Conservation (phyloP, 2,888 invertebrate genomes). For the Aplocera efformata region DNA sequence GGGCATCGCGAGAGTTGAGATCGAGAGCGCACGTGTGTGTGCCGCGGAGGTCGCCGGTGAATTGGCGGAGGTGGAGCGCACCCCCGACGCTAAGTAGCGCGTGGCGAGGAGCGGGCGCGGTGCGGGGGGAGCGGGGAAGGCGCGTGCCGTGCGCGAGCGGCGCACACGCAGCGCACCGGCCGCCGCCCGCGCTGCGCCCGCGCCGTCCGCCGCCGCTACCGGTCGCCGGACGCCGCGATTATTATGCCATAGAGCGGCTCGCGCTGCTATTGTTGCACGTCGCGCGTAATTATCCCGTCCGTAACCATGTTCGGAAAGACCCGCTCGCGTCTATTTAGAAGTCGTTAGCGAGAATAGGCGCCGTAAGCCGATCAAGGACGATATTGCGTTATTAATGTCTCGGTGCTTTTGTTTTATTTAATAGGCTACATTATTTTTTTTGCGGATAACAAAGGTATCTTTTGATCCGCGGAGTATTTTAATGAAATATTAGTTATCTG, state of each 20-base stretch:
- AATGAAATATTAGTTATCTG: slow-evolving; percentile 14
- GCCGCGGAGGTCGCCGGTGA: slow-evolving; percentile 75
- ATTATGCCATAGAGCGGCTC: slow-evolving; percentile 74
- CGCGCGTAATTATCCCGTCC: slow-evolving; percentile 78
- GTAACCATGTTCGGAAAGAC: slow-evolving; percentile 76
- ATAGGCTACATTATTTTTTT: slow-evolving; percentile 43
- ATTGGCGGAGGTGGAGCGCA: slow-evolving; percentile 81
- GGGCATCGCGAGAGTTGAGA: slow-evolving; percentile 69
- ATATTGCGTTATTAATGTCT: slow-evolving; percentile 63
- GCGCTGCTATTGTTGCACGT: slow-evolving; percentile 78
- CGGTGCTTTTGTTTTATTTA: slow-evolving; percentile 52
- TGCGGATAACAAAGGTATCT: slow-evolving; percentile 29
- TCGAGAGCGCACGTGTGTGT: slow-evolving; percentile 70
- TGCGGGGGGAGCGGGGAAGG: slow-evolving; percentile 68
- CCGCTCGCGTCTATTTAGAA: slow-evolving; percentile 70
- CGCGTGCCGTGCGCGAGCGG: slow-evolving; percentile 55
- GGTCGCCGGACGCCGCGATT: slow-evolving; percentile 72
- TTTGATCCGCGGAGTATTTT: slow-evolving; percentile 13
- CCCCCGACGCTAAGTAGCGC: slow-evolving; percentile 82
- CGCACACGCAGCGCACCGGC: slow-evolving; percentile 50
- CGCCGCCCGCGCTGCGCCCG: slow-evolving; percentile 45
- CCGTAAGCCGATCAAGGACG: slow-evolving; percentile 61
- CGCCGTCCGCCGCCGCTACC: slow-evolving; percentile 38
- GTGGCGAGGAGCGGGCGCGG: slow-evolving; percentile 53
- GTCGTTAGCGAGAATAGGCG: slow-evolving; percentile 68